These are phyloP conservation scores for Rafetus swinhoei DNA, from an alignment of 2,113 vertebrate genomes.

Conservation along the genomic window DNA sequence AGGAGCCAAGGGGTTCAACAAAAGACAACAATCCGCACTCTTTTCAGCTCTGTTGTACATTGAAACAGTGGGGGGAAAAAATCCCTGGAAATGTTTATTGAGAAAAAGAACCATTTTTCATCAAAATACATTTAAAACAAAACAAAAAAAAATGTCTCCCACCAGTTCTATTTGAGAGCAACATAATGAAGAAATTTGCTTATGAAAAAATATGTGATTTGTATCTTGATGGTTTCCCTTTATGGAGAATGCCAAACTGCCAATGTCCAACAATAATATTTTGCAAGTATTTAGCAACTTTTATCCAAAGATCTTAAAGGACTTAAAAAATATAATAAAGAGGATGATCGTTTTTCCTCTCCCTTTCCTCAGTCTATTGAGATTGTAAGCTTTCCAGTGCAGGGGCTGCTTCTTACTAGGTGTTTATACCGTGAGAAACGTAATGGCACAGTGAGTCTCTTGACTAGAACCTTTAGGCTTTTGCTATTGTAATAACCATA, in stretches of 20 bases:
- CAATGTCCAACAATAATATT: not conserved
- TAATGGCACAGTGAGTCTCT: too few relatives aligned
- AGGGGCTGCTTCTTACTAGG: not conserved
- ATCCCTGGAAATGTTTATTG: not conserved
- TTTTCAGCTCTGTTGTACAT: not conserved
- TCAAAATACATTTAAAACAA: not conserved
- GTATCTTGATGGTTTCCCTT: not conserved
- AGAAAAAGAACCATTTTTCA: not conserved
- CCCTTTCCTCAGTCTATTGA: not conserved
- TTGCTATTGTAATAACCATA: too few relatives aligned
- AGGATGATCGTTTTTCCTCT: not conserved
- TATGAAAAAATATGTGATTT: not conserved
- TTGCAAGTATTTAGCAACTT: not conserved
- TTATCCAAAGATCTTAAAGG: not conserved
- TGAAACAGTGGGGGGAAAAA: not conserved
- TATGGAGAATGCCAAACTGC: not conserved
- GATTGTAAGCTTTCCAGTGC: not conserved
- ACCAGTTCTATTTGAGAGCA: not conserved
- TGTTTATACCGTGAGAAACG: too few relatives aligned
- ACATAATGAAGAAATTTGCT: not conserved
- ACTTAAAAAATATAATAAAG: not conserved
- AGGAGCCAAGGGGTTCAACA: not conserved
- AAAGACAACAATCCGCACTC: not conserved
- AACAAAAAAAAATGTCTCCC: not conserved
- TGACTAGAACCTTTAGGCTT: too few relatives aligned